These are phyloP conservation scores for Callipepla squamata DNA, from an alignment of 2,113 vertebrate genomes.

Conservation along the genomic window DNA sequence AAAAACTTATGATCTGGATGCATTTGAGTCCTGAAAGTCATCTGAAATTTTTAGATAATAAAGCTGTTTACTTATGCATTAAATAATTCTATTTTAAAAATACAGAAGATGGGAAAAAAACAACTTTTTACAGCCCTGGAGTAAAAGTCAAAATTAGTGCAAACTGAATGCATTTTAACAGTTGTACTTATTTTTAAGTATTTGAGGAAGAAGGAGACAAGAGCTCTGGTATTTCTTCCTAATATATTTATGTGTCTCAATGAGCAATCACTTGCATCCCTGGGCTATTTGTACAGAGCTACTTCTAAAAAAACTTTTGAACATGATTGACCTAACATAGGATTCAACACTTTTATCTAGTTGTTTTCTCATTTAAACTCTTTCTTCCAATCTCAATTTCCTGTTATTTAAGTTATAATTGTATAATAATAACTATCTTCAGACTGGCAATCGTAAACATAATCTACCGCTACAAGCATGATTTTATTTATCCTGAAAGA, in stretches of 20 bases:
- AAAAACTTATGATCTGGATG: neutral
- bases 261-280: neutral
- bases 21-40: neutral
- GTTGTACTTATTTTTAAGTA: neutral
- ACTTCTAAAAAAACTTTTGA: neutral
- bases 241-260: neutral
- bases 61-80: neutral
- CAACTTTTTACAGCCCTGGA: neutral
- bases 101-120: neutral
- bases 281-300: neutral
- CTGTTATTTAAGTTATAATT: neutral
- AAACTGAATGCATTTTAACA: neutral
- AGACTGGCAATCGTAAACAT: neutral
- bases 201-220: neutral
- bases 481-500: neutral
- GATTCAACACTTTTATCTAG: neutral
- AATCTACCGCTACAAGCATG: neutral
- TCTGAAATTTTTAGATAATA: neutral
- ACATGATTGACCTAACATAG: neutral
- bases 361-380: neutral
- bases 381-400: neutral
- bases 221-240: neutral
- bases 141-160: neutral
- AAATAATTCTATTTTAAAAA: neutral
- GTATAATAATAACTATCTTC: neutral